Conservation (phyloP, 1,140 invertebrate genomes). For the Drosophila aff. region DNA sequence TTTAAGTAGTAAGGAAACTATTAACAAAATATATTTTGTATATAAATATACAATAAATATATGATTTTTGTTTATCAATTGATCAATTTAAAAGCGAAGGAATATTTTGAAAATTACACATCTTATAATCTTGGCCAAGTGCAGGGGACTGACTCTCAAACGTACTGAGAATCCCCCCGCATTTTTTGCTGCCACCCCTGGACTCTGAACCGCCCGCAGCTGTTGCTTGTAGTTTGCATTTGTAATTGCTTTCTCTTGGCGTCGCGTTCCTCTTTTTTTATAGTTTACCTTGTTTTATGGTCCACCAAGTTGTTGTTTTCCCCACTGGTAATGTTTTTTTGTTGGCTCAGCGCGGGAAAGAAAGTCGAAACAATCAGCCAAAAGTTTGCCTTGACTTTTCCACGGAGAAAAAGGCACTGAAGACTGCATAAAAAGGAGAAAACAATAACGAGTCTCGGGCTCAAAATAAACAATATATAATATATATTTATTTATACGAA, state of each 20-base stretch:
- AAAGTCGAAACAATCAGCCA: slow-evolving; percentile 60
- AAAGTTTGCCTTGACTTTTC: slow-evolving; percentile 53
- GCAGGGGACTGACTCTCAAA: not conserved
- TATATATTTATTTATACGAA: too few species aligned
- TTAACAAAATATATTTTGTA: too few species aligned
- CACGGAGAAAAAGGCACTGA: slow-evolving; percentile 5
- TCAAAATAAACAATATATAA: slow-evolving; percentile 1
- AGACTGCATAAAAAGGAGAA: slow-evolving; percentile 11
- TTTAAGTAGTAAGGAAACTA: too few species aligned
- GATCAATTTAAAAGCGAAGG: too few species aligned
- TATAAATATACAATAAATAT: too few species aligned
- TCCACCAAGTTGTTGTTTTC: slow-evolving; percentile 61
- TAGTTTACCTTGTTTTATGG: slow-evolving; percentile 72
- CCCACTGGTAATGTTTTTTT: slow-evolving; percentile 16
- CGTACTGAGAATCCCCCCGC: not conserved
- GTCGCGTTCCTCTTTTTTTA: slow-evolving; percentile 45
- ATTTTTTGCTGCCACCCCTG: slow-evolving; percentile 1
- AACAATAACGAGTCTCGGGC: slow-evolving; percentile 2
- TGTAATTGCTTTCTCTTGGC: slow-evolving; percentile 74
- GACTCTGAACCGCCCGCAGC: slow-evolving; percentile 33
- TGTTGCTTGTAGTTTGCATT: slow-evolving; percentile 77
- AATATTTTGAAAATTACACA: too few species aligned
- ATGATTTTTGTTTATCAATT: too few species aligned
- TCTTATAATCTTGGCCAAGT: not conserved
- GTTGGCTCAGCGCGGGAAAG: not conserved